Conservation (phyloP, 1,140 invertebrate genomes). For the Vollenhovia emeryi region DNA sequence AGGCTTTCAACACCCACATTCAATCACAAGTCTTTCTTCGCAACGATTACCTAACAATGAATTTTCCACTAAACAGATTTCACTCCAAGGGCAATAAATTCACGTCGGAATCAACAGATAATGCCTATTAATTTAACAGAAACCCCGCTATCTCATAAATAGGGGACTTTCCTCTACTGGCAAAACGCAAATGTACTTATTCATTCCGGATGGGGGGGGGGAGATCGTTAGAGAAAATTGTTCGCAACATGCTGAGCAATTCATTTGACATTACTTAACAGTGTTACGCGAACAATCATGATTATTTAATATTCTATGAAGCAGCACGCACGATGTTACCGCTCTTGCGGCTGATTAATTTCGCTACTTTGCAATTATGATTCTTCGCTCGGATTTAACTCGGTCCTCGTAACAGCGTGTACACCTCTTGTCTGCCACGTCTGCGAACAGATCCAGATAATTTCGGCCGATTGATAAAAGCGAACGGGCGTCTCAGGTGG, state of each 20-base stretch:
- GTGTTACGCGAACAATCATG: neutral
- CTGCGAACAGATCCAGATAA: neutral
- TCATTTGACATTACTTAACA: neutral
- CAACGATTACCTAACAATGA: too few species aligned
- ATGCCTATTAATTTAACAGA: too few species aligned
- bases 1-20: too few species aligned
- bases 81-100: too few species aligned
- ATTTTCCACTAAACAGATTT: too few species aligned
- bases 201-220: neutral
- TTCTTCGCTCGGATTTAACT: neutral
- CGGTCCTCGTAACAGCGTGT: neutral
- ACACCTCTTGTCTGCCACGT: neutral
- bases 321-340: neutral
- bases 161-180: too few species aligned
- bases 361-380: neutral
- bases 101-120: too few species aligned
- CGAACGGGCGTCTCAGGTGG: neutral
- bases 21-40: too few species aligned
- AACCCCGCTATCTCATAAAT: too few species aligned
- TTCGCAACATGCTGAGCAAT: neutral
- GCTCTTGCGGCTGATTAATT: neutral
- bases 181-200: neutral
- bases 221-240: neutral
- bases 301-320: conserved; percentile 14
- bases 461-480: neutral